Conservation (phyloP, 2,888 invertebrate species). For the Pollenia angustigena region DNA sequence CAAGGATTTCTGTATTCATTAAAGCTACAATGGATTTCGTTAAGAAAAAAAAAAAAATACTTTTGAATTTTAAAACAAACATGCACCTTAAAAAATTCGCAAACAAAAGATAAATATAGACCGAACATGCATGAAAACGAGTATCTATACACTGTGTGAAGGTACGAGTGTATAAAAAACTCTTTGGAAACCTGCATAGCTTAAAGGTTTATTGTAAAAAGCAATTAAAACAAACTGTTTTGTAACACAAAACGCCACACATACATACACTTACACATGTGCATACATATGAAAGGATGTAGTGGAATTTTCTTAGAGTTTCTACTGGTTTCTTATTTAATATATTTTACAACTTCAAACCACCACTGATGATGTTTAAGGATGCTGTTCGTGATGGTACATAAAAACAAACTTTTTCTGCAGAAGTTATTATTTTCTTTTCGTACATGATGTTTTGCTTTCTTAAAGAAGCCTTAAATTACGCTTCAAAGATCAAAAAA, state of each 20-base stretch:
- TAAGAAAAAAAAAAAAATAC: constrained; percentile 14
- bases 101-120: neutral
- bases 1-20: constrained; percentile 8
- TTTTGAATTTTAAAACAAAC: neutral
- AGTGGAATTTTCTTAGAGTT: constrained; percentile 28
- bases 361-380: constrained; percentile 29
- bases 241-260: constrained; percentile 1
- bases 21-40: constrained; percentile 1
- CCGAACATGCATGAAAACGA: constrained; percentile 13
- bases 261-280: neutral
- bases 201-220: constrained; percentile 63
- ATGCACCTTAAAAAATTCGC: neutral
- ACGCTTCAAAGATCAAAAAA: constrained; percentile 68
- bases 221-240: constrained; percentile 68
- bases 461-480: constrained; percentile 63
- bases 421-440: constrained; percentile 26
- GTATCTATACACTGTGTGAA: neutral
- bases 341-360: constrained; percentile 45
- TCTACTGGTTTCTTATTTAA: constrained; percentile 36
- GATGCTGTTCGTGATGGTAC: constrained; percentile 49
- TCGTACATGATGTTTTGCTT: constrained; percentile 39
- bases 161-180: constrained; percentile 11
- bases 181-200: constrained; percentile 55
- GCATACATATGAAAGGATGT: neutral
- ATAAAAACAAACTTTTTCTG: constrained; percentile 48